Base-by-base conservation (phyloP, 1,140 invertebrate species). In the Zaprionus gabonicus region DNA sequence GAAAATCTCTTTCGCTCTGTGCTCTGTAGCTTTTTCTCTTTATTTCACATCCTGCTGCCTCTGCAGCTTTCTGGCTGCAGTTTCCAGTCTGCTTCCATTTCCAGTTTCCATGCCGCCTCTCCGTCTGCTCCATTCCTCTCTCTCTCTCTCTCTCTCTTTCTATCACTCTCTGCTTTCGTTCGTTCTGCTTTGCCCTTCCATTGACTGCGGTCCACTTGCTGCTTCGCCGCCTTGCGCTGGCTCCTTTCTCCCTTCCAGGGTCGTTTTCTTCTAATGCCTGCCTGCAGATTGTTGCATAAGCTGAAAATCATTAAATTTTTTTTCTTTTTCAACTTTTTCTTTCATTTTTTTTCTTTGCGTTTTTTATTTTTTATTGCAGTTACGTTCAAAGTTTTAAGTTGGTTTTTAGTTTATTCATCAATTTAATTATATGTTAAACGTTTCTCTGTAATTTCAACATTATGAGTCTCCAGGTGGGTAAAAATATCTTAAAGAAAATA, bases 201-300 rank as follows among this genome's bases (percentile, higher is more conserved):
- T 41, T 83, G 78, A 56, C 62, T 78, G 84, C 75, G 81, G 84
- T 81, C 81, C 84, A 88, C 81, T 88, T 81, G 84, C 84, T 87
- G 84, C 84, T 83, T 82, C 68, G 78, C 81, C 81, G 75, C 78
- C 56, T 44, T 28, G 73, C 56, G 68, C 62, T 65, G 64, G 20
- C 73, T 67, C 55, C 44, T 46, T 57, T 36, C 55, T 62, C 55
- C 64, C 78, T 90, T 87, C 85, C 84, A 87, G 78, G 75, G 75
- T 80, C 84, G 83, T 80, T 74, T 71, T 62, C 51, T 76, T 73
- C 38, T 51, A 65, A 58, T 64, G 65, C 63, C 59, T 25, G 66
- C 71, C 71, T 84, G 78, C 78, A 71, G 84, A 84, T 87, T 88
- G 84, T 87, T 87, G 84, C 84, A 87, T 87, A 87, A 87, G 84